A percentile compares a stretch with the other conserved stretches of the same genome.
These are phyloP conservation scores for Ditula angustiorana DNA, from an alignment of 2,888 invertebrate species.

Conservation along the genomic window DNA sequence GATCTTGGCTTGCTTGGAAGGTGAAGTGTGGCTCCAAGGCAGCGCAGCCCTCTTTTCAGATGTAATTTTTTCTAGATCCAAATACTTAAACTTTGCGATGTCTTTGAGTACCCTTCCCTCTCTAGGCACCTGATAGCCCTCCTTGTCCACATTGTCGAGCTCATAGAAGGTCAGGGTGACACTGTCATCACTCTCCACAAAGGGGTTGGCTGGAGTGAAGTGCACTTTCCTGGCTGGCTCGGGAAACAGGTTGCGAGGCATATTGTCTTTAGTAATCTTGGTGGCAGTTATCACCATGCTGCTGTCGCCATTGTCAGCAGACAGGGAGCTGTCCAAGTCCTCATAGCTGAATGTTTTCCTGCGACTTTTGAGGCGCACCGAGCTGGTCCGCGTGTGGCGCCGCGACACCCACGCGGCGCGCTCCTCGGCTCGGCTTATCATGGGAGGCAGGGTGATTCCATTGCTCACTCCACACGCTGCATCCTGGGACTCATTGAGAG, in stretches of 20 bases:
- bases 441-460: slow-evolving; percentile 76
- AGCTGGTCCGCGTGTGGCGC: slow-evolving; percentile 61
- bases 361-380: slow-evolving; percentile 59
- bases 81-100: slow-evolving; percentile 77
- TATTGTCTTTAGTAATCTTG: slow-evolving; percentile 76
- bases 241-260: slow-evolving; percentile 78
- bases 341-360: slow-evolving; percentile 78
- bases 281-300: slow-evolving; percentile 83
- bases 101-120: slow-evolving; percentile 57
- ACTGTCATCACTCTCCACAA: slow-evolving; percentile 81
- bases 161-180: slow-evolving; percentile 80
- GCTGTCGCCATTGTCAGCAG: slow-evolving; percentile 84
- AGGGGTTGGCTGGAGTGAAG: slow-evolving; percentile 76
- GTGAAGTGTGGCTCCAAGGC: slow-evolving; percentile 72
- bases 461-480: slow-evolving; percentile 55
- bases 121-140: slow-evolving; percentile 59
- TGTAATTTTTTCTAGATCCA: slow-evolving; percentile 69
- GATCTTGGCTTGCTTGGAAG: slow-evolving; percentile 73
- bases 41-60: slow-evolving; percentile 69
- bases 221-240: slow-evolving; percentile 77
- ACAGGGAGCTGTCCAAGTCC: slow-evolving; percentile 86
- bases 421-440: slow-evolving; percentile 57
- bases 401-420: slow-evolving; percentile 54
- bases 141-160: slow-evolving; percentile 65
- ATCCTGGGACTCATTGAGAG: slow-evolving; percentile 54